These are phyloP conservation scores for Epizoanthus fatuus DNA, from an alignment of 92 coral and sea anemone species.

Conservation along the genomic window DNA sequence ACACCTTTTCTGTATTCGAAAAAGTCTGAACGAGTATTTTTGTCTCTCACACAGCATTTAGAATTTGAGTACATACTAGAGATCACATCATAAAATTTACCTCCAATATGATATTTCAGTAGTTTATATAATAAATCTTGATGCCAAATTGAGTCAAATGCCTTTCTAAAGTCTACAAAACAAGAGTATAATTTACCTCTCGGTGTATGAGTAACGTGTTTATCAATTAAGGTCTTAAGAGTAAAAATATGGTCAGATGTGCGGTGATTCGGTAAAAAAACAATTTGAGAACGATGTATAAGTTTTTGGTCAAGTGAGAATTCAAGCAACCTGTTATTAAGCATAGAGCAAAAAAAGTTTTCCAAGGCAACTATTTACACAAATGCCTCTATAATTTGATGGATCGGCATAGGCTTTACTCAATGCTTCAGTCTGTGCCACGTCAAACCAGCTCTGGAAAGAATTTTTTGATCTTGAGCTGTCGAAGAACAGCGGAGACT, in stretches of 20 bases:
- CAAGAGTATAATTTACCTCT: background rate
- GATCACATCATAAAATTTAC: too few species aligned
- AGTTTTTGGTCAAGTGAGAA: background rate
- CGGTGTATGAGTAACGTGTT: background rate
- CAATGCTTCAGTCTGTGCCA: background rate
- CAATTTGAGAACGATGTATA: background rate
- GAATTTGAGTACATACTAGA: too few species aligned
- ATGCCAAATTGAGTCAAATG: background rate
- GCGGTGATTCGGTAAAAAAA: background rate
- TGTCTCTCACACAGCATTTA: too few species aligned
- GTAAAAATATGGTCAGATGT: background rate
- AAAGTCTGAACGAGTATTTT: too few species aligned
- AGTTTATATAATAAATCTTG: background rate
- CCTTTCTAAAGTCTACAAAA: too few species aligned
- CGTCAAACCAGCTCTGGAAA: conserved; percentile 10
- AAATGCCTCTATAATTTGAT: background rate
- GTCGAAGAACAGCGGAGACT: background rate
- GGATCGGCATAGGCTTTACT: background rate
- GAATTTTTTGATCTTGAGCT: background rate
- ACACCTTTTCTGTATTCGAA: too few species aligned
- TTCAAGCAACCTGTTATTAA: background rate
- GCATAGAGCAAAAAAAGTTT: background rate
- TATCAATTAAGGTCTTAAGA: background rate
- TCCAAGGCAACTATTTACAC: background rate
- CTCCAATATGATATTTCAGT: too few species aligned